Conservation (phyloP, 2,113 vertebrate species). For the Bubo scandiacus region DNA sequence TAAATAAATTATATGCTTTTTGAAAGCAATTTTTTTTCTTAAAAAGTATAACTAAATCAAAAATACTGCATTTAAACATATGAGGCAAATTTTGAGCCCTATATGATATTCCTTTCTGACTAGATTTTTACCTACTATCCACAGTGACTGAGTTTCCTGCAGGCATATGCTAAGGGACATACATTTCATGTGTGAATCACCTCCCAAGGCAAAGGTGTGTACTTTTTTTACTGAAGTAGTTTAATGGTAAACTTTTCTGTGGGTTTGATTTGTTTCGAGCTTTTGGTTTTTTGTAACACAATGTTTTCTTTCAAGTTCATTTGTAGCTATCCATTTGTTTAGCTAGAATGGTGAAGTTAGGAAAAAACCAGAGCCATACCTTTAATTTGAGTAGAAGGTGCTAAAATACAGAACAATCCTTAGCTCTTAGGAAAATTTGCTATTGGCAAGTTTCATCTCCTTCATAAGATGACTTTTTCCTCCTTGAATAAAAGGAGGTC, state of each 20-base stretch:
- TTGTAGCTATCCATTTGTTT: background rate
- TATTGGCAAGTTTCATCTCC: background rate
- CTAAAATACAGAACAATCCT: background rate
- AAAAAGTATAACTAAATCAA: background rate
- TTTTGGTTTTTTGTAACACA: background rate
- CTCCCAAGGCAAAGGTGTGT: background rate
- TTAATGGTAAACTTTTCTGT: background rate
- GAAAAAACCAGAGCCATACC: background rate
- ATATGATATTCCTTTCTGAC: background rate
- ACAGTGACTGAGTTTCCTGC: background rate
- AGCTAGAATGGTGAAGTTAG: background rate
- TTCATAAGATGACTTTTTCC: background rate
- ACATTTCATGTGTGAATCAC: background rate
- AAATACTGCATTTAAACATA: background rate
- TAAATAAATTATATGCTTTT: background rate
- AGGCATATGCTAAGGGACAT: background rate
- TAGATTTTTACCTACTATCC: background rate
- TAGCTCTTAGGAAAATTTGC: background rate
- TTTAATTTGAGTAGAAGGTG: background rate
- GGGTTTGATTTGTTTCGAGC: fast-evolving
- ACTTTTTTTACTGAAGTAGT: background rate
- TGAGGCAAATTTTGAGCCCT: background rate
- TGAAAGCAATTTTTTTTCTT: background rate
- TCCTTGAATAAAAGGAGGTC: background rate
- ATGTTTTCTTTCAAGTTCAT: background rate